Evolutionary conservation across 2,113 vertebrate genomes (phyloP).

Genomic region (Grantiella picta): DNA sequence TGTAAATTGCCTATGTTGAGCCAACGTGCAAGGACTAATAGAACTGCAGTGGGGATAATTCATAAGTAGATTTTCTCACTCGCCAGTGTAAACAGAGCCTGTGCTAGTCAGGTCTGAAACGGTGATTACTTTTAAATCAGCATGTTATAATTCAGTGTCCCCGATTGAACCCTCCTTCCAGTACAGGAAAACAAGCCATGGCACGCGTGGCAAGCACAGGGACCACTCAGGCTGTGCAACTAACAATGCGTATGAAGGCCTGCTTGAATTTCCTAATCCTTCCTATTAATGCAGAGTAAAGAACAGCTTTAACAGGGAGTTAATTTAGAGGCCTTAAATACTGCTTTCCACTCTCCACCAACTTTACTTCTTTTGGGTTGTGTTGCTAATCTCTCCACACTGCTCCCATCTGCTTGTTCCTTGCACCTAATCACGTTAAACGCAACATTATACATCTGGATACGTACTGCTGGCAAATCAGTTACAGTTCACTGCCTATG

Average conservation of each 20-base stretch:
- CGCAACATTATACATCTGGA: neutral
- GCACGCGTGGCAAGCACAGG: neutral
- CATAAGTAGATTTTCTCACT: conserved; percentile 21
- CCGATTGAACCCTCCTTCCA: neutral
- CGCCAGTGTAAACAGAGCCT: neutral
- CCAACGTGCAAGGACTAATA: neutral
- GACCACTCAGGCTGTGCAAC: neutral
- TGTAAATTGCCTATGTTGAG: conserved; percentile 1
- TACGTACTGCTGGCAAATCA: neutral
- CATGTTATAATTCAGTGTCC: conserved; percentile 7
- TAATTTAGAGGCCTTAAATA: neutral
- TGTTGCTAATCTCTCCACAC: neutral
- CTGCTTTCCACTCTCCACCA: neutral
- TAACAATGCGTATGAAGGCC: neutral
- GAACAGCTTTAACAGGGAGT: conserved; percentile 19
- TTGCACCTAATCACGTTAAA: neutral
- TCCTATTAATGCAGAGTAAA: conserved; percentile 8
- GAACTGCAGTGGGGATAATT: conserved; percentile 35
- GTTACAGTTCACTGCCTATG: neutral
- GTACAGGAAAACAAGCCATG: neutral
- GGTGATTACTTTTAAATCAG: conserved; percentile 25
- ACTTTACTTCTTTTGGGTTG: conserved; percentile 12
- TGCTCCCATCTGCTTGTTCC: neutral
- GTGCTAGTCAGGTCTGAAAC: conserved; percentile 20
- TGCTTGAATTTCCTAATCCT: neutral